Base-by-base conservation (phyloP, 2,888 invertebrate species). In the Cataglyphis altisquamis region DNA sequence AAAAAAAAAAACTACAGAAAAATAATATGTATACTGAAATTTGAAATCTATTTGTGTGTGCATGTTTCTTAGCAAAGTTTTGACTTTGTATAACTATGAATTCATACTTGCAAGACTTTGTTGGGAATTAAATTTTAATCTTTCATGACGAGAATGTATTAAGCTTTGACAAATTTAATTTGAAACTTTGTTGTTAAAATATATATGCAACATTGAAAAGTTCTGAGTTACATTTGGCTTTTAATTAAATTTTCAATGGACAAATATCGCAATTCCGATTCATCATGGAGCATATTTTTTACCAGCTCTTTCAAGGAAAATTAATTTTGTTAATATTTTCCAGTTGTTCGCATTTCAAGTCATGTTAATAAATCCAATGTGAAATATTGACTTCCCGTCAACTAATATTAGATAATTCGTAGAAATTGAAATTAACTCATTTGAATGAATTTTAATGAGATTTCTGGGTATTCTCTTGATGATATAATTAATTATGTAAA, bases 401-500 rank as follows among this genome's bases (percentile, higher is more conserved):
- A 78, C 60, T 78, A 60, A 62, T 72, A 45, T 72, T 48, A 72
- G 72, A 36, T 72, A 70, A 78, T 72, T 48, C 25, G 18, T 72
- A 77, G 77, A 67, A 57, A 67, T 41, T 29, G 41, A 29, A 57
- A 10, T 77, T 8, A n/a, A 78, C 62, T 60, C 1, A 45, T 78
- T 60, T n/a, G 36, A 45, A 78, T 72, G 45, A 45, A 70, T 78
- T 60, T 48, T 78, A 72, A 78, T 72, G 72, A 72, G 18, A 70
- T 57, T 78, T 60, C 57, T n/a, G 57, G 39, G 6, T 60, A 60
- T 78, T 60, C 70, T 60, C 72, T 72, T 45, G 60, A 32, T 18
- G 25, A 45, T 32, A 9, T 78, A 72, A 78, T 78, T 78, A 78
- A 72, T 78, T 78, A 78, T 78, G 72, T 25, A 78, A 36, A 78